Percentiles rank a stretch among this genome's conserved stretches.
phyloP scores from a whole-genome alignment of 2,113 vertebrate genomes.

The Atractosteus spatula region DNA sequence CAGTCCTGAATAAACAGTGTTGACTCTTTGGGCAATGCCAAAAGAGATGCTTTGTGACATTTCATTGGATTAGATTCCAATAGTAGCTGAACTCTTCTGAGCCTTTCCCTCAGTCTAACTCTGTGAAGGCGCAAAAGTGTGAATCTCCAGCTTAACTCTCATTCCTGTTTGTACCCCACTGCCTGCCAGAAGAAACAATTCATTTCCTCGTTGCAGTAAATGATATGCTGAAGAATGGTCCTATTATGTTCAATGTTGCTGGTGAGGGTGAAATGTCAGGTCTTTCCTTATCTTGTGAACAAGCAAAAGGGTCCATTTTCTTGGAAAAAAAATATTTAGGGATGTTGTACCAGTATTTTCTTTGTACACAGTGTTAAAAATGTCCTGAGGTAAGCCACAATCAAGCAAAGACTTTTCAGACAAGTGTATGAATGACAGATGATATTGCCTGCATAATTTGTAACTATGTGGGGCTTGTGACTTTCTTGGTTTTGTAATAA shows the following conservation, averaged over 20 bases:
- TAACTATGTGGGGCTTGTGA: too few relatives aligned
- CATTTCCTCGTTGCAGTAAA: slow-evolving; percentile 63
- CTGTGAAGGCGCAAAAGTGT: slow-evolving; percentile 50
- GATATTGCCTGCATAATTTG: too few relatives aligned
- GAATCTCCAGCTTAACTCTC: slow-evolving; percentile 43
- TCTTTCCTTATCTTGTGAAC: slow-evolving; percentile 24
- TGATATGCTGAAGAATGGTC: slow-evolving; percentile 55
- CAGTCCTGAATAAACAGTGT: neutral
- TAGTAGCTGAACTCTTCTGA: slow-evolving; percentile 49
- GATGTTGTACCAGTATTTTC: slow-evolving; percentile 4
- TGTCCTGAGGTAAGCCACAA: too few relatives aligned
- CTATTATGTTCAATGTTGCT: slow-evolving; percentile 52
- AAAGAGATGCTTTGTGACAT: neutral
- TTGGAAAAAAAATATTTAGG: slow-evolving; percentile 29
- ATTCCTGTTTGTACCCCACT: slow-evolving; percentile 49
- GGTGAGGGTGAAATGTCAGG: slow-evolving; percentile 27
- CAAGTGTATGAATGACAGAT: too few relatives aligned
- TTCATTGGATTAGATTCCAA: slow-evolving; percentile 17
- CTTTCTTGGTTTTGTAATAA: too few relatives aligned
- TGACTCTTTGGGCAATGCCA: neutral
- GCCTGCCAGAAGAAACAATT: slow-evolving; percentile 64
- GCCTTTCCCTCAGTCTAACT: slow-evolving; percentile 50
- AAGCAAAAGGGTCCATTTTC: slow-evolving; percentile 34
- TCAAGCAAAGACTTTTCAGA: too few relatives aligned
- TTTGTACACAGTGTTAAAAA: neutral